These are phyloP conservation scores for Cephalotes varians DNA, from an alignment of 2,888 invertebrate species.

Conservation along the genomic window DNA sequence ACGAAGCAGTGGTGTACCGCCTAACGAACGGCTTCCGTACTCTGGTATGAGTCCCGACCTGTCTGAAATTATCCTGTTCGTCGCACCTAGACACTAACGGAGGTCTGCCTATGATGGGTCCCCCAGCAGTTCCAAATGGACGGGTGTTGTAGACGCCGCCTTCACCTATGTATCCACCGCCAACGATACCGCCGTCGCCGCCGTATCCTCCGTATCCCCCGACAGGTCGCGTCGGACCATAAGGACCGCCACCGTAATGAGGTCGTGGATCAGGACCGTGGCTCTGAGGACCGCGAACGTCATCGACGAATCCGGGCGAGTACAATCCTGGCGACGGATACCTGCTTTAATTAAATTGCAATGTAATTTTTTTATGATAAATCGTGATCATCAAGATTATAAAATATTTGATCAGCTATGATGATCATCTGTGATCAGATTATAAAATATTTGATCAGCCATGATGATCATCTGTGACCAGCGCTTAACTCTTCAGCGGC, in stretches of 20 bases:
- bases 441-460: too few species aligned
- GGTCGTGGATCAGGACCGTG: conserved; percentile 79
- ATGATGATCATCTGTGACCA: too few species aligned
- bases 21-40: conserved; percentile 93
- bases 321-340: conserved; percentile 65
- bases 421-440: too few species aligned
- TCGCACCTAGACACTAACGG: conserved; percentile 90
- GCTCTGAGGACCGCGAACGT: conserved; percentile 79
- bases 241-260: conserved; percentile 68
- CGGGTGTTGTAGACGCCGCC: conserved; percentile 82
- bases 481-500: not conserved
- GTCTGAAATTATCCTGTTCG: conserved; percentile 93
- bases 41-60: conserved; percentile 92
- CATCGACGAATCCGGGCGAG: conserved; percentile 75
- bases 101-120: conserved; percentile 85
- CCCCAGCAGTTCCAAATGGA: conserved; percentile 83
- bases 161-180: conserved; percentile 82
- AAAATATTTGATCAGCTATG: too few species aligned
- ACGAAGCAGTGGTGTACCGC: conserved; percentile 90
- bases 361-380: not conserved
- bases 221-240: conserved; percentile 75
- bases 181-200: conserved; percentile 83
- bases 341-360: conserved; percentile 42
- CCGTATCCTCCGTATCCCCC: conserved; percentile 77
- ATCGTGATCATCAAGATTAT: not conserved